Base-by-base conservation (phyloP, 2,797 vertebrate species). In the Acrossocheilus wenchowensis region DNA sequence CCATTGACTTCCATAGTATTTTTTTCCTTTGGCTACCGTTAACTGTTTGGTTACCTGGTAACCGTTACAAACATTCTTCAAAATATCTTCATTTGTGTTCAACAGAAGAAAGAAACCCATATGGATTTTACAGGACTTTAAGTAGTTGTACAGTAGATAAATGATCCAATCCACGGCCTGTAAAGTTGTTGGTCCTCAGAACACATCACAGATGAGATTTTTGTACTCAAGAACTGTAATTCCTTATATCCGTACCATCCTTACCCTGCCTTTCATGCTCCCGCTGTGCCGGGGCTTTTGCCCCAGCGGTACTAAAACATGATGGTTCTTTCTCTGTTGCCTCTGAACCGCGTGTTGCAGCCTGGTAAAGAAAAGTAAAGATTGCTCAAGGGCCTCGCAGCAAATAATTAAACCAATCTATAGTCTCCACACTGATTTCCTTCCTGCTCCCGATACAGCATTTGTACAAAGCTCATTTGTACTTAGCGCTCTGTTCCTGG, bases 361-460 rank as follows among this genome's bases (percentile, higher is more conserved):
- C 66, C 50, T 72, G 39, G 26, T 79, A 72, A 26, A 26, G 26
- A 62, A 84, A 62, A 73, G 34, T 73, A 39, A 60, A 72, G 39
- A 72, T 45, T 71, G 52, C 77, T 79, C 77, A 71, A 79, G 77
- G 77, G 68, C 77, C 71, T 52, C 2, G 11, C 78, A 64, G 52
- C 54, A 43, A 81, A 86, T 86, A 86, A 86, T 86, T 75, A 86
- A 86, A 81, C 78, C 78, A 81, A 75, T 86, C 85, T 86, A 68
- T 81, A 86, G 69, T 75, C 85, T 52, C 43, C 9, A 34, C 84
- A 64, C 84, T 64, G 52, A 86, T 81, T 86, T 86, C 57, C 69
- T 81, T 79, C 23, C 68, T 71, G n/a, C 26, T 80, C 52, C 77
- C 23, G 7, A 81, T 75, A 64, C 78, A 66, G 78, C 69, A 64